phyloP scores from a whole-genome alignment of 2,797 vertebrate genomes.

The Leuciscus waleckii region DNA sequence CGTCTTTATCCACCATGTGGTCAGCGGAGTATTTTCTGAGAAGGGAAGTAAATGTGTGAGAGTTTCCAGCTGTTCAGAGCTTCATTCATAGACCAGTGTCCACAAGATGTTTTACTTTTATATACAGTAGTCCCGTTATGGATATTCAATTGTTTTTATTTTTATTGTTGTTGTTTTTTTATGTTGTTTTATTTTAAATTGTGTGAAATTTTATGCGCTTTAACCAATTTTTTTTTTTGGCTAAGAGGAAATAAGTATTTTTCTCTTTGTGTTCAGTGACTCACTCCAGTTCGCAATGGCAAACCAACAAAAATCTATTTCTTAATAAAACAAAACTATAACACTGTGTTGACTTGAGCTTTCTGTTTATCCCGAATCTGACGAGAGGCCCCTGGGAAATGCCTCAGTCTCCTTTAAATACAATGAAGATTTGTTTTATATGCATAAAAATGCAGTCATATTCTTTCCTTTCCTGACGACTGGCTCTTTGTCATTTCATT shows the following conservation, averaged over 20 bases:
- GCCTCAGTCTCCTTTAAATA: not conserved
- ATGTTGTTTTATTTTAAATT: not conserved
- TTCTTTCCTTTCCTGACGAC: constrained; percentile 8
- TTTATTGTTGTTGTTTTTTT: not conserved
- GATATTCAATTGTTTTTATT: not conserved
- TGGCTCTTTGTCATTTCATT: not conserved
- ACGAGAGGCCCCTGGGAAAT: constrained; percentile 2
- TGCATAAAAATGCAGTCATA: constrained; percentile 24
- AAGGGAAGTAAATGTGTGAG: not conserved
- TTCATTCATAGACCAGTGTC: not conserved
- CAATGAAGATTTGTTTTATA: constrained; percentile 39
- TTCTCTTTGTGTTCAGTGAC: not conserved
- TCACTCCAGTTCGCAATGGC: not conserved
- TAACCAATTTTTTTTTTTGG: not conserved
- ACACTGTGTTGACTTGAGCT: not conserved
- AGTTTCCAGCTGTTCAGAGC: not conserved
- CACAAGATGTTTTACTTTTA: not conserved
- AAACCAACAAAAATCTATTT: not conserved
- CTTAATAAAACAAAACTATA: not conserved
- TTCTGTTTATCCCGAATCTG: constrained; percentile 28
- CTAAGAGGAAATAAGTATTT: not conserved
- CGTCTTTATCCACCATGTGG: not conserved
- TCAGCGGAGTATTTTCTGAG: not conserved
- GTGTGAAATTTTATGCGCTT: not conserved
- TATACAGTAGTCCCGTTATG: not conserved